Conservation (phyloP, 2,888 invertebrate species). For the Andrena marginata region DNA sequence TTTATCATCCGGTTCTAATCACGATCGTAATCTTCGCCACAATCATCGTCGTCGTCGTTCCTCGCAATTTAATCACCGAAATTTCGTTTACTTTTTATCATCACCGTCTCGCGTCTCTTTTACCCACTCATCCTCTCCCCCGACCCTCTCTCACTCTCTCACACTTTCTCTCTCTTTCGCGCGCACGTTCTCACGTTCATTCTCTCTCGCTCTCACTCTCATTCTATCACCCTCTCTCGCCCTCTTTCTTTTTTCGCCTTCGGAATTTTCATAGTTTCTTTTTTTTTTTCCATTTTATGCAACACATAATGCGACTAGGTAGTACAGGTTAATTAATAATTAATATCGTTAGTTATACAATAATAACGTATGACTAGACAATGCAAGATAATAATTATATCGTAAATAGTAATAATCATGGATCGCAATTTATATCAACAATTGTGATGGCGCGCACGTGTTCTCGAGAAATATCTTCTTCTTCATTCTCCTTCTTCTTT, state of each 20-base stretch:
- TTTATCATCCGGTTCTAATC: constrained; percentile 34
- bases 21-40: constrained; percentile 49
- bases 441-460: constrained; percentile 82
- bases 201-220: constrained; percentile 40
- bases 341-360: constrained; percentile 85
- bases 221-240: constrained; percentile 52
- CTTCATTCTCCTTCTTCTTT: constrained; percentile 19
- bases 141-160: constrained; percentile 40
- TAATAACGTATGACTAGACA: constrained; percentile 85
- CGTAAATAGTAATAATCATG: constrained; percentile 85
- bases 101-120: constrained; percentile 31
- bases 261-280: constrained; percentile 77
- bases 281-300: constrained; percentile 77
- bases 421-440: constrained; percentile 85
- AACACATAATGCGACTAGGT: constrained; percentile 85
- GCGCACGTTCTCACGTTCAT: constrained; percentile 24
- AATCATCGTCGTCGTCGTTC: constrained; percentile 33
- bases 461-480: constrained; percentile 47
- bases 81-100: constrained; percentile 42
- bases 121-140: constrained; percentile 28
- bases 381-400: constrained; percentile 85
- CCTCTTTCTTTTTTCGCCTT: constrained; percentile 73
- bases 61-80: constrained; percentile 50
- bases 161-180: constrained; percentile 41
- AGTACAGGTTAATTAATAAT: constrained; percentile 85